Base-by-base conservation (phyloP, 2,888 invertebrate species). In the Baccha elongata region DNA sequence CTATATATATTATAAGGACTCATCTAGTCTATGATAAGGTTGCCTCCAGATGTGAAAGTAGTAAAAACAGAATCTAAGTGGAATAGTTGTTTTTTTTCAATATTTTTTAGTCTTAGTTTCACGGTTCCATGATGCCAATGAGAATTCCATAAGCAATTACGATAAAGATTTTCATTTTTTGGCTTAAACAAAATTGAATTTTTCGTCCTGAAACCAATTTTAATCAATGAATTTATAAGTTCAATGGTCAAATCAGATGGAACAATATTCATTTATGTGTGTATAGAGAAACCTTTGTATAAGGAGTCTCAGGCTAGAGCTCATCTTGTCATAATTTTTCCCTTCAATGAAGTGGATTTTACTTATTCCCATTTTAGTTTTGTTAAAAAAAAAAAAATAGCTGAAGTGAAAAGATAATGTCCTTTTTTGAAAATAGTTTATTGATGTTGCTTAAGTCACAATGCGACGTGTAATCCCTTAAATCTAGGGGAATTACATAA, bases 121-220 rank as follows among this genome's bases (percentile, higher is more conserved):
- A 35, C n/a, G 29, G 17, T 15, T 32, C 13, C 40, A 60, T 37
- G 40, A 32, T 60, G 37, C 60, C 55, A 46, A 44, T 42, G 55
- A 32, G 65, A 67, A 62, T 83, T 83, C 67, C 42, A 83, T 78
- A 83, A 83, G 72, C 81, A 78, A 83, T 83, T 83, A 78, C 78
- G 78, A 78, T 78, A 78, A 83, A 67, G 78, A 78, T 72, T 83
- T 78, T 81, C 55, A 50, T 72, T 71, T 60, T 37, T 32, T 40
- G 37, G 44, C 53, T 65, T 19, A 7, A 44, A 13, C 11, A 53
- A 78, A 78, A 83, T 83, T 83, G 81, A 76, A 83, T 72, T 83
- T 37, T 48, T 42, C 8, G 8, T 53, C 55, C 44, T 52, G 2
- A 26, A 64, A 69, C 52, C 75, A 71, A 76, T 69, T 81, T 75